Base-by-base conservation (phyloP, 2,113 vertebrate species). In the Pluvialis apricaria region DNA sequence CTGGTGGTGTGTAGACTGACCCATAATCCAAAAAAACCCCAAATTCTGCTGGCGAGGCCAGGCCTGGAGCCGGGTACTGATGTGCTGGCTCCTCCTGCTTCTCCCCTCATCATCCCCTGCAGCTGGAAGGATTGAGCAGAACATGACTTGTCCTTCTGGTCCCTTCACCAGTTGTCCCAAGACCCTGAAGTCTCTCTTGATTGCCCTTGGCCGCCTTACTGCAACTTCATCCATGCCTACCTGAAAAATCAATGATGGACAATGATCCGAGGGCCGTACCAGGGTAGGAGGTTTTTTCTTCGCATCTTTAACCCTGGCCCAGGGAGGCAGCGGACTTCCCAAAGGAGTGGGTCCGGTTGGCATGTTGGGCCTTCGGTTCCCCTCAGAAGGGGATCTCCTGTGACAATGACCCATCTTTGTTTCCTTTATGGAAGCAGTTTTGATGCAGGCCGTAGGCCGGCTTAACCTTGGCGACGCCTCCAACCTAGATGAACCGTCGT, bases 361-460 rank as follows among this genome's bases (percentile, higher is more conserved):
- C 7, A 1, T 25, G 2, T 28, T 9, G n/a, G 25, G 25, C 20
- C 31, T 68, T 36, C 42, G n/a, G n/a, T 34, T 49, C 15, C 28
- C 34, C 34, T 31, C 28, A 2, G 7, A 6, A 34, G 22, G 10
- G 21, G 14, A 11, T 26, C 34, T 57, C n/a, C 51, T 5, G 0
- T 14, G 17, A 40, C 34, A 24, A 6, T 8, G n/a, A 57, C 51
- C 60, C 3, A 3, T 22, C 11, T 2, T 13, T 36, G n/a, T 42
- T 42, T 15, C 20, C 57, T 32, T 45, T 36, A 25, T 5, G 82
- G 38, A 25, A 31, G 16, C 7, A 2, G 58, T 38, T 65, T 19
- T 47, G 18, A 11, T 1, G 5, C 61, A 5, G 7, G 17, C 2
- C 4, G 0, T 17, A 21, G 11, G 24, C 19, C 2, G 7, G 9